Base-by-base conservation (phyloP, 1,140 invertebrate genomes). In the Littorina saxatilis region DNA sequence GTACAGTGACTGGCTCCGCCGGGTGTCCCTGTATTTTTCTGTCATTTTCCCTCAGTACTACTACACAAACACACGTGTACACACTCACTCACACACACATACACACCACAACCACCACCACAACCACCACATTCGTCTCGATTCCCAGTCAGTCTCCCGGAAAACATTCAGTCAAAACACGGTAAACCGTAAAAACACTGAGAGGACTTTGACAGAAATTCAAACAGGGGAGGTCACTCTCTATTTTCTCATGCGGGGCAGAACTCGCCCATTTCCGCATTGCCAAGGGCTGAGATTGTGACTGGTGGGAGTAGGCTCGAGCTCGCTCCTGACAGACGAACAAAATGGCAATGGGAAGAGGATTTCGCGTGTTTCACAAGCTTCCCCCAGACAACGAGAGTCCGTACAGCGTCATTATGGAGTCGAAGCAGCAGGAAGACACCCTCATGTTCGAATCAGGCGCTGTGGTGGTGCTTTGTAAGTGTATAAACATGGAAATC, bases 381-480 rank as follows among this genome's bases (percentile, higher is more conserved):
- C 94, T 95, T 83, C 95, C 95, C 84, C 95, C 96, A 20, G 84
- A 85, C 55, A 55, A 43, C 23, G 84, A 85, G 17, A 95, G 96
- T 70, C 87, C 91, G 15, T 97, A 98, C 89, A 97, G 96, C 91
- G 94, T 98, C 84, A 94, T 99, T 74, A 93, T 99, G 80, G 97
- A 98, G 91, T 96, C 97, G 88, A 95, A 97, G 90, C 95, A 96
- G 91, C 96, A 96, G 93, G 96, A 96, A 88, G 95, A 96, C 83
- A 96, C 96, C 72, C 93, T 99, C 55, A 94, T 99, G 61, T 98
- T 99, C 89, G 97, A 98, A 93, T 97, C 96, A 3, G 95, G 96
- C 91, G 96, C 96, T 15, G 95, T 98, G 17, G 96, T 97, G 73
- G 94, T 96, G 40, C 92, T 98, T 29, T 96, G 95, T 96, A 94